phyloP scores from a whole-genome alignment of 1,140 invertebrate genomes.

The Ruditapes philippinarum region DNA sequence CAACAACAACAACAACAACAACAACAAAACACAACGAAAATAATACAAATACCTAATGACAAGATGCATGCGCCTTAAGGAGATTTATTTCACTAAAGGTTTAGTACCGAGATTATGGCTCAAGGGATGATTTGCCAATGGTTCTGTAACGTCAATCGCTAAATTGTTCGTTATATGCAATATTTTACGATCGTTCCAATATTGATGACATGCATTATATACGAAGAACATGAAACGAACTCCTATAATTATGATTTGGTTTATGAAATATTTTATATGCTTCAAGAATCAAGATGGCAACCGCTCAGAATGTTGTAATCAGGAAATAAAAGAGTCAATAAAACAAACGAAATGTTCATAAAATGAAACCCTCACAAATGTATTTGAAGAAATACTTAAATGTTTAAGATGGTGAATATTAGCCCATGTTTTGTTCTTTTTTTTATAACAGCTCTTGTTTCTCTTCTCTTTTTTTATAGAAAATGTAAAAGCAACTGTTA shows the following conservation, averaged over 20 bases:
- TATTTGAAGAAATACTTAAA: too few relatives aligned
- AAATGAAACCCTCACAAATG: not conserved
- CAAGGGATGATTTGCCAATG: not conserved
- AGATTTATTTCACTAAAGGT: too few relatives aligned
- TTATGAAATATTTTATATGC: constrained; percentile 36
- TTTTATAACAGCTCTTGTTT: too few relatives aligned
- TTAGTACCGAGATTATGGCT: too few relatives aligned
- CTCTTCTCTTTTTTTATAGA: too few relatives aligned
- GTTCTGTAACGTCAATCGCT: not conserved
- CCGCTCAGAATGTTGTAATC: not conserved
- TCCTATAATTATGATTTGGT: constrained; percentile 21
- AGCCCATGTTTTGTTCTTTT: too few relatives aligned
- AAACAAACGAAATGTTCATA: constrained; percentile 32
- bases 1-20: too few relatives aligned
- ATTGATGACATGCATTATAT: constrained; percentile 35
- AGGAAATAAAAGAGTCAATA: not conserved
- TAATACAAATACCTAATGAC: too few relatives aligned
- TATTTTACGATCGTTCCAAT: constrained; percentile 31
- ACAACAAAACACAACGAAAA: too few relatives aligned
- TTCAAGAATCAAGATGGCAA: not conserved
- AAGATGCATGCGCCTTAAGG: too few relatives aligned
- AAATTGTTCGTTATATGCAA: not conserved
- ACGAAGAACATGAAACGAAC: constrained; percentile 19
- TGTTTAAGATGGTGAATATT: constrained; percentile 2
- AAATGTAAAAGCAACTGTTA: too few relatives aligned